These are phyloP conservation scores for Podabrus alpinus DNA, from an alignment of 2,888 invertebrate species.

Conservation along the genomic window DNA sequence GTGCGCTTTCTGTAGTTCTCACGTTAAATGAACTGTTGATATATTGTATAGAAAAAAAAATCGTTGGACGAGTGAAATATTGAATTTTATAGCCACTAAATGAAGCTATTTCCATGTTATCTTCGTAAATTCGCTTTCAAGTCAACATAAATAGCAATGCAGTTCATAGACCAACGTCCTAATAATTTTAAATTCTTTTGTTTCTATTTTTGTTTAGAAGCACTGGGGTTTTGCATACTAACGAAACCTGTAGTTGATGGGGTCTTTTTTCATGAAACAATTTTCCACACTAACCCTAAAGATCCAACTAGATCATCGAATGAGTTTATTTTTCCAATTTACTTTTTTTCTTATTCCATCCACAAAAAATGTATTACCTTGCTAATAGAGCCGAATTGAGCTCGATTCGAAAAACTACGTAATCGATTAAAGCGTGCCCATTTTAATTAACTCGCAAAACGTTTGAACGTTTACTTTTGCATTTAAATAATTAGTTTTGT, in stretches of 20 bases:
- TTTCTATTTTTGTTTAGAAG: neutral
- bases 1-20: constrained; percentile 14
- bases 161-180: neutral
- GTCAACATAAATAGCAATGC: neutral
- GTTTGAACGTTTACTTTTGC: neutral
- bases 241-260: neutral
- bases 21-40: constrained; percentile 10
- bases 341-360: neutral
- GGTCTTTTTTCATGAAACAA: neutral
- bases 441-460: neutral
- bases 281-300: neutral
- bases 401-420: neutral
- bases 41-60: constrained; percentile 5
- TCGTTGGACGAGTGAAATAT: neutral
- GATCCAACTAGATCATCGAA: neutral
- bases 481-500: neutral
- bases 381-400: neutral
- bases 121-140: neutral
- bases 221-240: no score
- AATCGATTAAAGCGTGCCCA: neutral
- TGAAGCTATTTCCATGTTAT: neutral
- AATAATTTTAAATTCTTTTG: neutral
- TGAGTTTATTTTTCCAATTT: neutral
- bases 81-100: neutral
- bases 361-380: neutral